Conservation (phyloP, 2,888 invertebrate species). For the Ectropis crepuscularia region DNA sequence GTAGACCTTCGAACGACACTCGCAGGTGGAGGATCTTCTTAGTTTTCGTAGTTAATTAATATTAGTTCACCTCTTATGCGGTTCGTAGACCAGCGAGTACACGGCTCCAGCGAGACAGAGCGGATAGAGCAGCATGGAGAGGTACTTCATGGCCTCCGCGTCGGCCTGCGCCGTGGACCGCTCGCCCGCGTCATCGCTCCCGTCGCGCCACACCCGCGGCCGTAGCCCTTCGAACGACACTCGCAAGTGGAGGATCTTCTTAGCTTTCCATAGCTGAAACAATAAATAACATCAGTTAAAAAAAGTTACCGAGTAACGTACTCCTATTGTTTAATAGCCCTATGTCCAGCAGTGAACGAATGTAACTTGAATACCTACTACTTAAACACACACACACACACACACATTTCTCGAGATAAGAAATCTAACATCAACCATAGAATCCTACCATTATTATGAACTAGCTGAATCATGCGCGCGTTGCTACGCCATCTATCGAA, state of each 20-base stretch:
- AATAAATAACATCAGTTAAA: not conserved
- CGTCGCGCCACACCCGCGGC: conserved; percentile 61
- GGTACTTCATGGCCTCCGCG: conserved; percentile 95
- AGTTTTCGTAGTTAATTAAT: too few relatives aligned
- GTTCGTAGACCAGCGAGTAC: conserved; percentile 96
- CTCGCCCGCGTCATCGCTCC: conserved; percentile 86
- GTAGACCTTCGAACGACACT: conserved; percentile 74
- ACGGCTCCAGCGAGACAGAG: conserved; percentile 93
- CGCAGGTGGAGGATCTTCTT: conserved; percentile 94
- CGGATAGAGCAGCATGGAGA: conserved; percentile 95
- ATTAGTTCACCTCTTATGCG: conserved; percentile 96
- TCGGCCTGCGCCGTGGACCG: conserved; percentile 93
- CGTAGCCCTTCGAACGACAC: conserved; percentile 74
- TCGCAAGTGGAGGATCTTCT: conserved; percentile 93
- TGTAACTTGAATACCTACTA: too few relatives aligned
- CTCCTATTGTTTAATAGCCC: too few relatives aligned
- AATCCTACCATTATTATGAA: too few relatives aligned
- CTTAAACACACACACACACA: too few relatives aligned
- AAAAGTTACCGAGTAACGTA: too few relatives aligned
- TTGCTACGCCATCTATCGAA: too few relatives aligned
- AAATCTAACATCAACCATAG: too few relatives aligned
- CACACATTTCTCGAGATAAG: too few relatives aligned
- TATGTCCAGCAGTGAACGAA: too few relatives aligned
- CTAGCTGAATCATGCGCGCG: too few relatives aligned
- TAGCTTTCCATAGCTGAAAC: conserved; percentile 95